Conservation (phyloP, 2,113 vertebrate genomes). For the Hippocampus mohnikei region DNA sequence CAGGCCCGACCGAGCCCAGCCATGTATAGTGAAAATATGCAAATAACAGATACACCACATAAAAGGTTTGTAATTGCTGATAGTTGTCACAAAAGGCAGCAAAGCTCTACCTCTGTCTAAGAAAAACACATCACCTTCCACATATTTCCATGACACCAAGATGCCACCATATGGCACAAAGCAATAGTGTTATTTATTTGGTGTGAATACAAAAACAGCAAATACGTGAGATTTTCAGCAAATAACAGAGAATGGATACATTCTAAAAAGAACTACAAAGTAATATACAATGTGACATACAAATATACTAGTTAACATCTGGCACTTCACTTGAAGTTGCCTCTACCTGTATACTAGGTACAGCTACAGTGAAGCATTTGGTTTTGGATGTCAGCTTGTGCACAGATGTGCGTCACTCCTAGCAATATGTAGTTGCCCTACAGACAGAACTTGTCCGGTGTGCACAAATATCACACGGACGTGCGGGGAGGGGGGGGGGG, state of each 20-base stretch:
- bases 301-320: background rate
- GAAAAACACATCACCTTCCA: background rate
- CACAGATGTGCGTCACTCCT: background rate
- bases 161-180: background rate
- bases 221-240: no score
- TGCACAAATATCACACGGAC: background rate
- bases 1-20: no score
- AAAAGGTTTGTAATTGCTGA: background rate
- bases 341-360: no score
- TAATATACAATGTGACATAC: background rate
- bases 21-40: background rate
- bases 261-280: no score
- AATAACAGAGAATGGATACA: no score
- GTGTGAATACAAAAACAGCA: no score
- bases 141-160: background rate
- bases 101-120: background rate
- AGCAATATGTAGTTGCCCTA: background rate
- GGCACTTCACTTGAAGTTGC: background rate
- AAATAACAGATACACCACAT: background rate
- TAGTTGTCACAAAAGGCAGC: background rate
- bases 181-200: background rate
- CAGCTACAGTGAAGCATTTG: no score
- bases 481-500: no score
- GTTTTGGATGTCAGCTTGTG: background rate
- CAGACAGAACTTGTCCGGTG: background rate